Evolutionary conservation across 2,797 vertebrate genomes (phyloP).

Genomic region (Acanthiza pusilla): DNA sequence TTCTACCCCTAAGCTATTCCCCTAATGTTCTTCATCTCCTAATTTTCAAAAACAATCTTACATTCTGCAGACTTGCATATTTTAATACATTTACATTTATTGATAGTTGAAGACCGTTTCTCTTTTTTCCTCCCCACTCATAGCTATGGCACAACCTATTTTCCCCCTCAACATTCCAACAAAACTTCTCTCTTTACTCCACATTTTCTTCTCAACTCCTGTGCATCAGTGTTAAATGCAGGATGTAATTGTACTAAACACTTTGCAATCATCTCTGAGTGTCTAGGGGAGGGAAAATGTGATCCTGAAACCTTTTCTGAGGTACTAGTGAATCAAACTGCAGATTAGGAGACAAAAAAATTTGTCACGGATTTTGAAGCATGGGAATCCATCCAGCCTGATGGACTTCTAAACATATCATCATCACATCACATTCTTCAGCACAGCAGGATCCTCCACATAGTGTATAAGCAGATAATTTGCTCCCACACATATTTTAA

Average conservation of each 20-base stretch:
- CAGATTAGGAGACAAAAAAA: background rate
- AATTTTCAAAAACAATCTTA: background rate
- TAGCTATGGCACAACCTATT: background rate
- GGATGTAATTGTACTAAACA: background rate
- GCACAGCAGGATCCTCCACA: background rate
- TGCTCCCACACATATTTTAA: background rate
- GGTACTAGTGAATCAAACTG: background rate
- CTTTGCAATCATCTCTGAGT: background rate
- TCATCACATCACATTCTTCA: background rate
- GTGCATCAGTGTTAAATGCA: background rate
- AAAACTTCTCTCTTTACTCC: background rate
- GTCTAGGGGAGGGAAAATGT: background rate
- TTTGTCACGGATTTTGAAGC: rapidly evolving
- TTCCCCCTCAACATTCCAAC: background rate
- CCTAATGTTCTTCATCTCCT: background rate
- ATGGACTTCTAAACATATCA: background rate
- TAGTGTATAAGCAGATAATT: background rate
- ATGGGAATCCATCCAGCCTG: background rate
- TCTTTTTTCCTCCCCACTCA: background rate
- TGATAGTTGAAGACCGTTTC: background rate
- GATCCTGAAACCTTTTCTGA: background rate
- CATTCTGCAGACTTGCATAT: background rate
- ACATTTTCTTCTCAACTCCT: background rate
- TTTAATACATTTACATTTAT: background rate
- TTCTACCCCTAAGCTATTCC: background rate